Percentiles rank a stretch among this genome's conserved stretches.
phyloP scores from a whole-genome alignment of 2,797 vertebrate species.

The Coccyzus lansbergi region DNA sequence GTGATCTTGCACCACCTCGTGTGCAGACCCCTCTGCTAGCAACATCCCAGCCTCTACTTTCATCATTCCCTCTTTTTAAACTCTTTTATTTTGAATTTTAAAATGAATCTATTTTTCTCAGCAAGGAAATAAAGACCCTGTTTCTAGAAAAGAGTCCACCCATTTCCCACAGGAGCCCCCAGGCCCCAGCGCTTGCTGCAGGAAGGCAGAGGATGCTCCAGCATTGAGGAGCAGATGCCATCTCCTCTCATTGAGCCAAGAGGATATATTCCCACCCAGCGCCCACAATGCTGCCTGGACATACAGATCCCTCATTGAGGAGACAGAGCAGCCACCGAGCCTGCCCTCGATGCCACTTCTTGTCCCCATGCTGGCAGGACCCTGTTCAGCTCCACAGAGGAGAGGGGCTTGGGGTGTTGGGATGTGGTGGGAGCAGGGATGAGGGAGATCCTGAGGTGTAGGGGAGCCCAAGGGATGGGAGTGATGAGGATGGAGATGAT shows the following conservation, averaged over 20 bases:
- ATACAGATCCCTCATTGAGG: background rate
- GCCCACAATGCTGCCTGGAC: background rate
- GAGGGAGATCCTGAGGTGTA: too few species aligned
- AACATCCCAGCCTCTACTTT: background rate
- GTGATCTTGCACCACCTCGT: background rate
- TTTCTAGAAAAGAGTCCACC: too few species aligned
- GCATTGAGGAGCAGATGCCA: too few species aligned
- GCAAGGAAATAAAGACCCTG: background rate
- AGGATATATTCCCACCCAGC: background rate
- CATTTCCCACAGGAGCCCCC: fast-evolving
- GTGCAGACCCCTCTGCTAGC: background rate
- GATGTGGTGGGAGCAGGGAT: fast-evolving
- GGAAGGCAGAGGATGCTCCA: too few species aligned
- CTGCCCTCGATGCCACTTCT: background rate
- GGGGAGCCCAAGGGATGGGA: too few species aligned
- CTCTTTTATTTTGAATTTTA: background rate
- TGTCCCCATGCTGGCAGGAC: too few species aligned
- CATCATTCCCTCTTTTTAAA: conserved; percentile 1
- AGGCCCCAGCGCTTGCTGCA: too few species aligned
- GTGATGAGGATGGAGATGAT: too few species aligned
- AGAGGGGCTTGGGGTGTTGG: fast-evolving
- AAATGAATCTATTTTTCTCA: conserved; percentile 45
- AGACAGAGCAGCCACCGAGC: fast-evolving
- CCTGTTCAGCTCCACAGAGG: too few species aligned
- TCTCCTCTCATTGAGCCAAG: too few species aligned